Evolutionary conservation across 2,888 invertebrate genomes (phyloP).

Genomic region (Macrophya alboannulata): DNA sequence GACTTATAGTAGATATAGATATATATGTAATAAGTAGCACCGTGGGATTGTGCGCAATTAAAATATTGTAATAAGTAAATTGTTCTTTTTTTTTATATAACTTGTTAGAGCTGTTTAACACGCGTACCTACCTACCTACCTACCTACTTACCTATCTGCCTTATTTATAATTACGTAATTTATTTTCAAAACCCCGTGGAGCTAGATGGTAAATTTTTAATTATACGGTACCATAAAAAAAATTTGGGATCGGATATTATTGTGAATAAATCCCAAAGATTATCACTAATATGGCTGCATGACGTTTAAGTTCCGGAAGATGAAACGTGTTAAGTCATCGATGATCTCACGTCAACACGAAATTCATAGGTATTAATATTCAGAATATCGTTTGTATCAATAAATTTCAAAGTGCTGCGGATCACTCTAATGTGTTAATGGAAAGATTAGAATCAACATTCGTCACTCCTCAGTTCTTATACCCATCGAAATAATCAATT

Average conservation of each 20-base stretch:
- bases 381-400: slow-evolving; percentile 42
- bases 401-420: slow-evolving; percentile 1
- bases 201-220: neutral
- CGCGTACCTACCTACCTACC: neutral
- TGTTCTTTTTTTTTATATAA: slow-evolving; percentile 26
- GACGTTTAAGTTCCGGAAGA: slow-evolving; percentile 2
- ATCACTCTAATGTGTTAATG: slow-evolving; percentile 10
- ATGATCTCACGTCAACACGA: slow-evolving; percentile 41
- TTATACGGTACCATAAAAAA: neutral
- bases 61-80: slow-evolving; percentile 36
- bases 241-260: neutral
- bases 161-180: neutral
- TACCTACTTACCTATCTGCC: neutral
- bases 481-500: neutral
- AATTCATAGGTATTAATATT: slow-evolving; percentile 31
- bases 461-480: neutral
- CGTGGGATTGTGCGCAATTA: slow-evolving; percentile 44
- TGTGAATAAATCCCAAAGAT: neutral
- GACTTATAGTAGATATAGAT: neutral
- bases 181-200: neutral
- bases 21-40: slow-evolving; percentile 20
- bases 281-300: neutral
- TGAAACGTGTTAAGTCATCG: slow-evolving; percentile 40
- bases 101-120: slow-evolving; percentile 2
- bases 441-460: slow-evolving; percentile 15